Conservation (phyloP, 1,140 invertebrate species). For the Meteorus sp. region DNA sequence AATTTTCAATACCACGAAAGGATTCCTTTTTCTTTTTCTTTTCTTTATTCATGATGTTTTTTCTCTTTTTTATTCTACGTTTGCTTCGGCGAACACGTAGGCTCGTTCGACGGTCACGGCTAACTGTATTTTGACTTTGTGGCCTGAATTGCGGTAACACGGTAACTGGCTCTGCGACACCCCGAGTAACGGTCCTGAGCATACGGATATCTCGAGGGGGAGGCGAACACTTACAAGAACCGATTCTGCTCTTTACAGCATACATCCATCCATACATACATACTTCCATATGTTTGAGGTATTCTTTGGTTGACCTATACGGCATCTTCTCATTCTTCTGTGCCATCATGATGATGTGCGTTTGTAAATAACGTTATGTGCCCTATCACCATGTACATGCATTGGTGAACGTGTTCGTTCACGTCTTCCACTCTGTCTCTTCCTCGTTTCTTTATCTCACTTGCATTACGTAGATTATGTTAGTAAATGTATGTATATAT, state of each 20-base stretch:
- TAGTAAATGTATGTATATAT: background rate
- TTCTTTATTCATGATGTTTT: too few species aligned
- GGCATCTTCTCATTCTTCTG: too few species aligned
- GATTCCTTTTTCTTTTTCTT: too few species aligned
- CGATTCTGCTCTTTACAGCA: background rate
- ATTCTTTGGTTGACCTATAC: background rate
- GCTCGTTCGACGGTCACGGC: slow-evolving; percentile 38
- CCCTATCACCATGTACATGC: background rate
- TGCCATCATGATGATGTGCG: too few species aligned
- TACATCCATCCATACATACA: background rate
- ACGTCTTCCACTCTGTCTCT: too few species aligned
- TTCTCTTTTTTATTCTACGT: slow-evolving; percentile 13
- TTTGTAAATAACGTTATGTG: background rate
- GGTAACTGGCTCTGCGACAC: slow-evolving; percentile 59
- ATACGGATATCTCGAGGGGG: slow-evolving; percentile 39
- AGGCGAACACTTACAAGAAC: slow-evolving; percentile 24
- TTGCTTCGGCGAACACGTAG: slow-evolving; percentile 18
- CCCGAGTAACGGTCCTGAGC: slow-evolving; percentile 50
- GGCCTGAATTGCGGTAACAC: slow-evolving; percentile 62
- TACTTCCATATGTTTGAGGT: background rate
- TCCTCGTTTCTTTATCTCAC: background rate
- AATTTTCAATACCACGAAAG: slow-evolving; percentile 20
- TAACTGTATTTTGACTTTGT: slow-evolving; percentile 63
- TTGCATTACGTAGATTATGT: background rate
- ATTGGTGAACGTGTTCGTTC: background rate